A percentile compares a stretch with the other conserved stretches of the same genome.
Conservation (phyloP, 2,888 invertebrate genomes). For the Lithodes maja region DNA sequence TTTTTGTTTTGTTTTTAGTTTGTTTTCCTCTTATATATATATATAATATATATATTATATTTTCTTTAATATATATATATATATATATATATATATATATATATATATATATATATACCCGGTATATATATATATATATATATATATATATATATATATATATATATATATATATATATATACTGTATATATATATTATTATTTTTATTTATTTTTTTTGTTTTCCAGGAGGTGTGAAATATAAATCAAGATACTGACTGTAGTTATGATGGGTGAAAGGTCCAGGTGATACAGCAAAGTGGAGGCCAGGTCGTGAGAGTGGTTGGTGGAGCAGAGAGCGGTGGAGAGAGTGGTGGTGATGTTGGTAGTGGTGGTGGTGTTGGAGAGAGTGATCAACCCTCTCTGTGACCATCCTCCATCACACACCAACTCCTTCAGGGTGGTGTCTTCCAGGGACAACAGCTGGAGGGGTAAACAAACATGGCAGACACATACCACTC, state of each 20-base stretch:
- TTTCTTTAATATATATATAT: too few relatives aligned
- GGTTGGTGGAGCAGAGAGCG: slow-evolving; percentile 30
- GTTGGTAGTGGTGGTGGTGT: slow-evolving; percentile 6
- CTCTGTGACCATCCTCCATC: neutral
- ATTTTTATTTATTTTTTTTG: too few relatives aligned
- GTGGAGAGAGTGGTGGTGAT: neutral
- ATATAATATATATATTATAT: too few relatives aligned
- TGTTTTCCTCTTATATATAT: too few relatives aligned
- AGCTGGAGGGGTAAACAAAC: slow-evolving; percentile 11
- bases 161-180: too few relatives aligned
- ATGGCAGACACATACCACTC: too few relatives aligned
- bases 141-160: too few relatives aligned
- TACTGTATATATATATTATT: too few relatives aligned
- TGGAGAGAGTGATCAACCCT: slow-evolving; percentile 29
- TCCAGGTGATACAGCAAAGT: slow-evolving; percentile 43
- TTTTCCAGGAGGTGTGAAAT: neutral
- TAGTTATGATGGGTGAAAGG: slow-evolving; percentile 32
- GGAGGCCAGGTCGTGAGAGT: slow-evolving; percentile 33
- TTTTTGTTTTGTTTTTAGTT: too few relatives aligned
- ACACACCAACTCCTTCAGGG: slow-evolving; percentile 48
- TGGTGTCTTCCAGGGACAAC: slow-evolving; percentile 43
- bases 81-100: too few relatives aligned
- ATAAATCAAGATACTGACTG: neutral
- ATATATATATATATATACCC: too few relatives aligned
- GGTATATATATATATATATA: too few relatives aligned